Evolutionary conservation across 2,888 invertebrate species (phyloP).

Genomic region (Caenorhabditis sp.): DNA sequence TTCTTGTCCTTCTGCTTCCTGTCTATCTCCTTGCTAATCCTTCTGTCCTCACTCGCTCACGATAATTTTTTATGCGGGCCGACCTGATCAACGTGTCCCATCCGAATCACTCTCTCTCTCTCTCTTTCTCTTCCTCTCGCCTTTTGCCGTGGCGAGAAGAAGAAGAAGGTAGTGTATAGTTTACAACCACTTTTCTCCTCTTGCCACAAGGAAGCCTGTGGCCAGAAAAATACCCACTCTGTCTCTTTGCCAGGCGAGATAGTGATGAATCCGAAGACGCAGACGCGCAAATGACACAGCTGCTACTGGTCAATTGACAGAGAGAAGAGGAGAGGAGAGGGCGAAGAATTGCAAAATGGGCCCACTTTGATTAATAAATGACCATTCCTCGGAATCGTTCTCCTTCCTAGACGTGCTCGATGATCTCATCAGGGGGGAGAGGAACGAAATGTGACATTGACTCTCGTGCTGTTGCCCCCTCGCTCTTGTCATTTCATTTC

Average conservation of each 20-base stretch:
- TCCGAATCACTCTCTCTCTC: background rate
- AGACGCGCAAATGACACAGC: constrained; percentile 36
- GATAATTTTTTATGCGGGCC: constrained; percentile 22
- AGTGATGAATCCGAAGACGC: constrained; percentile 27
- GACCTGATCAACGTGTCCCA: too few relatives aligned
- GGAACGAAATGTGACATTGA: constrained; percentile 43
- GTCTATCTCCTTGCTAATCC: background rate
- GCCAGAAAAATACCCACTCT: constrained; percentile 11
- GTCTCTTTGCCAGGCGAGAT: constrained; percentile 8
- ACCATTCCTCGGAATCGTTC: too few relatives aligned
- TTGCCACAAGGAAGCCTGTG: constrained; percentile 17
- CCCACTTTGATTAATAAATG: background rate
- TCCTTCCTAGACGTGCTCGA: too few relatives aligned
- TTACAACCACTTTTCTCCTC: constrained; percentile 8
- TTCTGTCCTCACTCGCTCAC: background rate
- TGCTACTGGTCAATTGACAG: constrained; percentile 33
- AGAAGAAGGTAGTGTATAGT: constrained; percentile 36
- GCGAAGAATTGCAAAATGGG: background rate
- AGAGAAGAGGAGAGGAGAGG: background rate
- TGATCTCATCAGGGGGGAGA: too few relatives aligned
- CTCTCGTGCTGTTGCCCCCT: background rate
- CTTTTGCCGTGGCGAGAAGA: constrained; percentile 7
- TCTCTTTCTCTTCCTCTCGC: constrained; percentile 3
- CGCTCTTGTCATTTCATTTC: constrained; percentile 29
- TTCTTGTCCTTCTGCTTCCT: too few relatives aligned